phyloP scores from a whole-genome alignment of 2,113 vertebrate genomes.

The Oreochromis tanganicae region DNA sequence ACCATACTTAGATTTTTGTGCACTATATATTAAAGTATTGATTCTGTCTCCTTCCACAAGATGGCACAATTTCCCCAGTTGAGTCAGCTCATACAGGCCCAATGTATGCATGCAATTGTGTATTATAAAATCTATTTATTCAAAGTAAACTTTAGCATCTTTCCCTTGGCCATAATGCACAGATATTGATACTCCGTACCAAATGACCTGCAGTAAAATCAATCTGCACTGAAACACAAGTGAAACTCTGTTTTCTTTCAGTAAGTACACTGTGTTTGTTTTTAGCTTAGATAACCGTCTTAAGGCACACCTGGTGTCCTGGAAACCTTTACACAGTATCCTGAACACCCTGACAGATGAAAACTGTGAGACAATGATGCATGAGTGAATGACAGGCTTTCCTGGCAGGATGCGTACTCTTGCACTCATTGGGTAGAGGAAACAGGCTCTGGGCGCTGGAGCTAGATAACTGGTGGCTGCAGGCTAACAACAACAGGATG shows the following conservation, averaged over 20 bases:
- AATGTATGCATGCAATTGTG: neutral
- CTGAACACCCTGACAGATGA: neutral
- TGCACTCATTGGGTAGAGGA: constrained; percentile 54
- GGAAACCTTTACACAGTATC: neutral
- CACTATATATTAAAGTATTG: neutral
- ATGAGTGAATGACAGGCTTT: constrained; percentile 50
- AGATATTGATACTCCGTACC: neutral
- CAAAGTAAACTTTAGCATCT: neutral
- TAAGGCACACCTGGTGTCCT: neutral
- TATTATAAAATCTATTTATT: neutral
- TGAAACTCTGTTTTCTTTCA: neutral
- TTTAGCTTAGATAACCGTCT: neutral
- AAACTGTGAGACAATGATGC: constrained; percentile 34
- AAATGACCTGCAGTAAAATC: neutral
- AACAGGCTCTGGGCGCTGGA: constrained; percentile 12
- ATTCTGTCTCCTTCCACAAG: neutral
- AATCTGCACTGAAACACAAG: neutral
- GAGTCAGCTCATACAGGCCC: neutral
- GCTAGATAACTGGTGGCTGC: constrained; percentile 11
- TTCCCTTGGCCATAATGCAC: neutral
- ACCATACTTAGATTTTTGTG: neutral
- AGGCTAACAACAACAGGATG: constrained; percentile 69
- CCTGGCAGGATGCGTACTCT: constrained; percentile 69
- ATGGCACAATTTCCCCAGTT: neutral
- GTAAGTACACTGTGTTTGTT: neutral